Evolutionary conservation across 2,797 vertebrate genomes (phyloP), one percentile per base, ranked within the genome.

Genomic region (Dryobates pubescens): DNA sequence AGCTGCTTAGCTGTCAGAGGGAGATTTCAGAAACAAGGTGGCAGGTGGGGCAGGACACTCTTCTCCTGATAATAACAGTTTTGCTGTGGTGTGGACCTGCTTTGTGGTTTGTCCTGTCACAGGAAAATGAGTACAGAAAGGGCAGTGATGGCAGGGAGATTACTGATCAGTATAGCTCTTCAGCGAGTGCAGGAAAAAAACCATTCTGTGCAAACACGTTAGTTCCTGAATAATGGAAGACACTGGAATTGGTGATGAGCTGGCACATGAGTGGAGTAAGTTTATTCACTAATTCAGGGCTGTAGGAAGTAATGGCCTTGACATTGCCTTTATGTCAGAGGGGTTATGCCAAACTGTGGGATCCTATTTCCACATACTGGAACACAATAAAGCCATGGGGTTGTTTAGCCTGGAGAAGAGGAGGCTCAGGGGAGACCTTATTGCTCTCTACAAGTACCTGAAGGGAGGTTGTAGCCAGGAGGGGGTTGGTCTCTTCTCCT

Each of bases 231-330:
- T 86, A 68, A 27, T 29, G 27, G 4, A 26, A 49, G 73, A 16
- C 9, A 1, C 3, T 18, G 38, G 27, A 45, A 18, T 6, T 6
- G 22, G 27, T n/a, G 29, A n/a, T 0, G 17, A 34, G 64, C 8
- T 16, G 24, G 79, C 82, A 89, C 17, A 2, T 1, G 24, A 36
- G 30, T 15, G 51, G 59, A 38, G 58, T 29, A 17, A 0, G 0
- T 32, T 82, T 32, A 19, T 17, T 43, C 29, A 0, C 19, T 73
- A n/a, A 65, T 36, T 58, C 43, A 45, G 47, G 14, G 27, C 9
- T n/a, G 57, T 73, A 81, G 81, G 90, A 77, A 58, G 57, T 7
- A 18, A 30, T 5, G 34, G 38, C 49, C 47, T 63, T 27, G 53
- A 41, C 4, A 1, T 2, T 19, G 18, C 62, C 14, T 29, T 69